Evolutionary conservation across 2,113 vertebrate species (phyloP), one percentile per base, ranked within the genome.

Genomic region (Lonchura striata): DNA sequence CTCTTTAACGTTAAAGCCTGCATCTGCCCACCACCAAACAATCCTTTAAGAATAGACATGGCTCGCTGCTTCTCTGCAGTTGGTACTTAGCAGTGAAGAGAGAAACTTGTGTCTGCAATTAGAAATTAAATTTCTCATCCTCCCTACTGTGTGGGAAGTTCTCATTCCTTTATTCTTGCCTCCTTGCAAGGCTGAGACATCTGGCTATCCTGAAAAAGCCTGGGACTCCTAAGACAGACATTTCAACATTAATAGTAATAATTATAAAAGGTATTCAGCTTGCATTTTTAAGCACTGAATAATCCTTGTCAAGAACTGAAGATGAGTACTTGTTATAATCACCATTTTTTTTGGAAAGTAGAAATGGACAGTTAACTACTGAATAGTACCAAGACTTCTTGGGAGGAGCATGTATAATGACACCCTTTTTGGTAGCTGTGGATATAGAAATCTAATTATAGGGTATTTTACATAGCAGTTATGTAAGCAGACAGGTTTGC

Each of bases 61-160:
- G 42, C 25, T 77, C 20, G 17, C 70, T 83, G 70, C 14, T 21
- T 90, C 56, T 47, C 75, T 39, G 44, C 54, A 72, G 61, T 1
- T 46, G 59, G 68, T 82, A 56, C 75, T 92, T 93, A 88, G 61
- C 24, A 41, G 30, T 75, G n/a, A 74, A 89, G 69, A 69, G 21
- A 30, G 66, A 86, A 39, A 37, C 28, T 79, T 70, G 28, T 56
- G 66, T 69, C 88, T 95, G 64, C 80, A 90, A 88, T 41, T 90
- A 90, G 47, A 86, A 95, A 93, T 91, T 90, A 96, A 91, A 88
- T 86, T 95, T n/a, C 33, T 88, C 60, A 50, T 19, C 31, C 9
- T 23, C 27, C 50, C 20, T 19, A 4, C 37, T 93, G 86, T 60
- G 78, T 96, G 88, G 94, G 96, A 60, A 78, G 68, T 57, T 80